Evolutionary conservation across 2,888 invertebrate species (phyloP).

Genomic region (Pseudanteris insignis): DNA sequence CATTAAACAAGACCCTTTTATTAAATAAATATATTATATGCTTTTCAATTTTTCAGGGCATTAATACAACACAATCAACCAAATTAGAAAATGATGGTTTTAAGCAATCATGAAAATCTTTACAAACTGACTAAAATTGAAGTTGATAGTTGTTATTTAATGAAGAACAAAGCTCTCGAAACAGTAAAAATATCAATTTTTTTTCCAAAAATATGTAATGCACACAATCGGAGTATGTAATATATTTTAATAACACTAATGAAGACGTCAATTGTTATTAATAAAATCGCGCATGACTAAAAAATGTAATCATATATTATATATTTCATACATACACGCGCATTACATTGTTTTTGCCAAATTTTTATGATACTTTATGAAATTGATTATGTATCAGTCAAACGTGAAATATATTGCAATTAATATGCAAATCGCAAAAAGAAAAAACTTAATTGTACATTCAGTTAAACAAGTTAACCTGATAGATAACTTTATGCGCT

Average conservation of each 20-base stretch:
- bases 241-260: constrained; percentile 22
- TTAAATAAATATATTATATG: too few relatives aligned
- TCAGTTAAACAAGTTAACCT: constrained; percentile 1
- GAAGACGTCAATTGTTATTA: constrained; percentile 17
- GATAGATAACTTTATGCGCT: neutral
- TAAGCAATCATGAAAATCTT: too few relatives aligned
- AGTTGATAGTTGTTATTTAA: too few relatives aligned
- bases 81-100: too few relatives aligned
- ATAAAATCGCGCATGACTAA: constrained; percentile 15
- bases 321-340: constrained; percentile 10
- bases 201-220: too few relatives aligned
- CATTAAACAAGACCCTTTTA: too few relatives aligned
- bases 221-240: constrained; percentile 43
- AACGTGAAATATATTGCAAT: constrained; percentile 13
- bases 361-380: constrained; percentile 18
- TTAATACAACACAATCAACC: too few relatives aligned
- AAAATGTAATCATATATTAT: constrained; percentile 13
- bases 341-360: constrained; percentile 1
- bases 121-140: too few relatives aligned
- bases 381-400: constrained; percentile 24
- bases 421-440: constrained; percentile 8
- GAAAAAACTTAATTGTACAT: constrained; percentile 15
- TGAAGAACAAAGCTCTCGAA: too few relatives aligned
- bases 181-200: too few relatives aligned
- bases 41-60: too few relatives aligned